Conservation (phyloP, 2,797 vertebrate genomes). For the Sebastes glaucus region DNA sequence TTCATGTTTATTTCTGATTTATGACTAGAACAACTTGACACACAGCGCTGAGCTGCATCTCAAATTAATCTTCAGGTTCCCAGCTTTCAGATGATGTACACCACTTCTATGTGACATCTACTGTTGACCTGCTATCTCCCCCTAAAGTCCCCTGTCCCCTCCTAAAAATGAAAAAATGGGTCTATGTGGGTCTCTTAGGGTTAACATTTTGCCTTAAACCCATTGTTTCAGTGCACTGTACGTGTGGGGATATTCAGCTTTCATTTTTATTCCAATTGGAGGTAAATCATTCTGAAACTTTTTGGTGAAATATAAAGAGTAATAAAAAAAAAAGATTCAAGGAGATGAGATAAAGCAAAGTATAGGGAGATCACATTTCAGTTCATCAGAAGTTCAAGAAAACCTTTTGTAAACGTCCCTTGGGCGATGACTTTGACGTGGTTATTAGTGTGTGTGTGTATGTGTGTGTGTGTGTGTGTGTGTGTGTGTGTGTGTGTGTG, state of each 20-base stretch:
- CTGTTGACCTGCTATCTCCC: too few relatives aligned
- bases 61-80: too few relatives aligned
- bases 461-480: neutral
- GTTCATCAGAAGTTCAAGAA: slow-evolving; percentile 51
- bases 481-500: neutral
- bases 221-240: neutral
- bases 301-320: neutral
- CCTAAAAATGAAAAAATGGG: too few relatives aligned
- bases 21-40: too few relatives aligned
- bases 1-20: too few relatives aligned
- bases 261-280: neutral
- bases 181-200: too few relatives aligned
- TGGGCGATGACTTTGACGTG: slow-evolving; percentile 18
- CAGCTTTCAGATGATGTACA: too few relatives aligned
- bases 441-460: neutral
- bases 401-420: slow-evolving; percentile 27
- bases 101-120: too few relatives aligned
- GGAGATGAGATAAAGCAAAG: neutral
- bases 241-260: neutral
- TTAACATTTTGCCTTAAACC: neutral
- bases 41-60: too few relatives aligned
- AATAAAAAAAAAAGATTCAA: neutral
- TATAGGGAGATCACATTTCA: slow-evolving; percentile 8
- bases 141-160: too few relatives aligned
- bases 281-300: neutral